Evolutionary conservation across 2,113 vertebrate species (phyloP), one percentile per base, ranked within the genome.

Genomic region (Uria lomvia): DNA sequence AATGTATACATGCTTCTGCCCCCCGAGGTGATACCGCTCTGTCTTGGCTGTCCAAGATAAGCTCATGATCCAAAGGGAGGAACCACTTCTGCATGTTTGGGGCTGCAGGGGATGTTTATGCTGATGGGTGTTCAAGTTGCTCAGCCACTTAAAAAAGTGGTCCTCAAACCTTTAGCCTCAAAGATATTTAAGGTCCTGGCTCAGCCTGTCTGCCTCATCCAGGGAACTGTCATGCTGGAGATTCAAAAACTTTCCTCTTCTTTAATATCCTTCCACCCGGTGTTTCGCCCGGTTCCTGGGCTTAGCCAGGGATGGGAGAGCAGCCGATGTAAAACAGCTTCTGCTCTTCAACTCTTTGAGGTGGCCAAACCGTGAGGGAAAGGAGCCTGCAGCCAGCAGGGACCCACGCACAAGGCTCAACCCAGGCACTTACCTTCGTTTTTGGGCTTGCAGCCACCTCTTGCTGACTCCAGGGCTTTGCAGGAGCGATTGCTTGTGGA

Each of bases 371-470:
- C 4, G 0, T 0, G 12, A 75, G 58, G 55, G 34, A 34, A 40
- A 34, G 56, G 70, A 86, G 45, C 53, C 83, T 55, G n/a, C 29
- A 79, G 71, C 14, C 49, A 42, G 47, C 29, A 50, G 14, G 14
- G 9, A 15, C 15, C 22, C 0, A 0, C 13, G 27, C 32, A 26
- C 1, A 2, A 20, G 13, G 16, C 74, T 85, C 21, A 16, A 36
- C 7, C 40, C 32, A 3, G 1, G 22, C 1, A 2, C 78, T 96
- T 86, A 98, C 98, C 97, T 98, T 97, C 9, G 26, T 7, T 67
- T 82, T 93, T 20, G 59, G 73, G 52, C 18, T 74, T 53, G 56
- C 81, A 71, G 59, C 49, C 45, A 23, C 88, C n/a, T 40, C 88
- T 86, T 22, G 85, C 53, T 91, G 97, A 36, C 76, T 77, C 91